These are phyloP conservation scores for Tetragonula carbonaria DNA, from an alignment of 2,888 invertebrate species.

Conservation along the genomic window DNA sequence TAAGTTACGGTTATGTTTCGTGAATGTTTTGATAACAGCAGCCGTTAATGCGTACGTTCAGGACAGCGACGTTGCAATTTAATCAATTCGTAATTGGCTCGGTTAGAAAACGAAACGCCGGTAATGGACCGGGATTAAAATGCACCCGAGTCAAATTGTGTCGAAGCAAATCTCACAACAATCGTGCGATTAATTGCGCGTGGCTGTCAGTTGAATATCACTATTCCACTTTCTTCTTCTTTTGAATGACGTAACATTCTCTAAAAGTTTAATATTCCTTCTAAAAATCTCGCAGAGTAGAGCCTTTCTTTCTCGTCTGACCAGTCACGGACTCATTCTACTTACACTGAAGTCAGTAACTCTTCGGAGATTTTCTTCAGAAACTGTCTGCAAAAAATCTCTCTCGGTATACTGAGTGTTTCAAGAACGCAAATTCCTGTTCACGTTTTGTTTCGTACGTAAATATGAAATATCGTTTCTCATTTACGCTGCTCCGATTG, in stretches of 20 bases:
- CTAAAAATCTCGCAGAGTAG: too few species aligned
- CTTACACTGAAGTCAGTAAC: too few species aligned
- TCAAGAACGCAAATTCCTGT: too few species aligned
- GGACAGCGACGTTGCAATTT: slow-evolving; percentile 43
- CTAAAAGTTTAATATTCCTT: too few species aligned
- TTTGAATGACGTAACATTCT: too few species aligned
- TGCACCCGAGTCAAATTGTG: slow-evolving; percentile 32
- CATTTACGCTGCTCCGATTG: neutral
- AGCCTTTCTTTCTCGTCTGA: too few species aligned
- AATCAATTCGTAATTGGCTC: slow-evolving; percentile 44
- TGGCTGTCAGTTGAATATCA: slow-evolving; percentile 41
- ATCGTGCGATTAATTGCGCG: slow-evolving; percentile 49
- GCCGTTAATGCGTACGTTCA: neutral
- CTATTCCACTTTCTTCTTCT: slow-evolving; percentile 7
- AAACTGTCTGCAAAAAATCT: too few species aligned
- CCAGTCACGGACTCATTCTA: too few species aligned
- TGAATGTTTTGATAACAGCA: neutral
- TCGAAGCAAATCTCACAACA: neutral
- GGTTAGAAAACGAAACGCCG: slow-evolving; percentile 61
- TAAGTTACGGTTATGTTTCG: neutral
- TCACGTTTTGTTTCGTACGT: too few species aligned
- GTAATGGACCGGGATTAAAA: slow-evolving; percentile 58
- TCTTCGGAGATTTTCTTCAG: too few species aligned
- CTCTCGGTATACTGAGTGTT: too few species aligned
- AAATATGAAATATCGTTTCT: too few species aligned